Evolutionary conservation across 2,113 vertebrate species (phyloP), one percentile per base, ranked within the genome.

Genomic region (Butorides virescens): DNA sequence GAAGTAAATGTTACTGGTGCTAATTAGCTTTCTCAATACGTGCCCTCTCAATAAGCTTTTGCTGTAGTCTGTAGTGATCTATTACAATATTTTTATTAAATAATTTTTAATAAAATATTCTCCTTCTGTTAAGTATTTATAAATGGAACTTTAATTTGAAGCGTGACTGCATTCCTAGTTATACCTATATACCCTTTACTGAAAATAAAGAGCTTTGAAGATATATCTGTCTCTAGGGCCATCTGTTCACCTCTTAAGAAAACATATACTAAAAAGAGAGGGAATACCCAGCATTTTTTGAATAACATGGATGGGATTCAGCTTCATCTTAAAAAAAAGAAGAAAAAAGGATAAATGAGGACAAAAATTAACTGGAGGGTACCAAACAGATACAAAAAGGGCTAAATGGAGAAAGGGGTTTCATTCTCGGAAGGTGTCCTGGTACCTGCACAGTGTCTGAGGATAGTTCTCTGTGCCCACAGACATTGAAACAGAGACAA

Each of bases 211-310:
- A 67, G 61, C 75, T 95, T 77, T 92, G 88, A 94, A 96, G 46
- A 88, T 67, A 3, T 32, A 80, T 67, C 47, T 94, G 52, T 96
- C 76, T 94, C 59, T 84, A 88, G 47, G 88, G 88, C 84, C 90
- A 97, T 82, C 90, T 96, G 90, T 83, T 95, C 87, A 94, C 50
- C 73, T 86, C 68, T 91, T 91, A 73, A 67, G 82, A 94, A 95
- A 94, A 86, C 11, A 32, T 52, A 55, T 8, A 47, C 63, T 93
- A 82, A 89, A 82, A 92, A 79, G 79, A 97, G 73, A 92, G 82
- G 90, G 85, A 91, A 97, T 88, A 70, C 62, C 37, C 89, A 92
- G 74, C 62, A 91, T 81, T 91, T 95, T 92, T 90, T 93, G 70
- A 79, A 39, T 59, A 84, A 63, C 66, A 78, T 0, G 2, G 39